Base-by-base conservation (phyloP, 1,140 invertebrate genomes). In the Aporrectodea caliginosa region DNA sequence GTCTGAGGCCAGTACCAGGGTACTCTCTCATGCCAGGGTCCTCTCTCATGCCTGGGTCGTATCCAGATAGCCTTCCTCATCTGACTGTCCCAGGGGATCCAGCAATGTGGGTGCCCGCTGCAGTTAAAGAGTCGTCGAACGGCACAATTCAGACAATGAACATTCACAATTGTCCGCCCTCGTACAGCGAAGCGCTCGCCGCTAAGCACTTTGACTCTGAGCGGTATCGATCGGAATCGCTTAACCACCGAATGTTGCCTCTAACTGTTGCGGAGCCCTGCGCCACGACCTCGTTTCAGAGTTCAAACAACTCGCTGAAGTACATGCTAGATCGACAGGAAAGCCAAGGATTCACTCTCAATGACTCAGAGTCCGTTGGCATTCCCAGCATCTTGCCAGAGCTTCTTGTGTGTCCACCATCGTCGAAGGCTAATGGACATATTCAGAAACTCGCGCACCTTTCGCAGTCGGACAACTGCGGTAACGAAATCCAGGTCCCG, bases 341-440 rank as follows among this genome's bases (percentile, higher is more conserved):
- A 77, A 33, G n/a, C 16, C 79, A 77, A 29, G 29, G 35, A 34
- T 71, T 70, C n/a, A 32, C 33, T 31, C 75, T 33, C 32, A 77
- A 16, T 27, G 16, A 32, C 35, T 33, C 32, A 33, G 35, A 30
- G 22, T 58, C 43, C 22, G 43, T 58, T 58, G 43, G 43, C 6
- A 58, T 58, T 58, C 22, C 43, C 6, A 22, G 22, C 43, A 22
- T 58, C 43, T 58, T 58, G 43, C 22, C 34, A 0, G 22, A 30
- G 0, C 72, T 73, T 1, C 31, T 73, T 33, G 0, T 32, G 72
- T 12, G 27, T 30, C 27, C 27, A 72, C 6, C 6, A 12, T 73
- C 30, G 72, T n/a, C 2, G 31, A 72, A 72, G 31, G 70, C 32
- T n/a, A 27, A n/a, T 27, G n/a, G n/a, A n/a, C n/a, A n/a, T n/a